Evolutionary conservation across 2,888 invertebrate genomes (phyloP).

Genomic region (Notodonta ziczac): DNA sequence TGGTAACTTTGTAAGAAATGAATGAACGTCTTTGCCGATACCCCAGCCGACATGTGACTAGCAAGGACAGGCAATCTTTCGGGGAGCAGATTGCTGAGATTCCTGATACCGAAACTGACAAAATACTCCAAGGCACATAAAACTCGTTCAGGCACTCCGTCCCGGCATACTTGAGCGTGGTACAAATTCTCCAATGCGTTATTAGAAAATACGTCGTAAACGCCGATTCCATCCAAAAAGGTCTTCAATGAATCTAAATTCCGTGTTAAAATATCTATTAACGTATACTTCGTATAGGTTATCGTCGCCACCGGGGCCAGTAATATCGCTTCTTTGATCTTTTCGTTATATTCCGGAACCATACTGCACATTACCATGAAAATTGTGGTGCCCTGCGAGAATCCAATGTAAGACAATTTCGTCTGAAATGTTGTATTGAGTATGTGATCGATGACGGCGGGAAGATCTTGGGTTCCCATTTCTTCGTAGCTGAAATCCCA

Average conservation of each 20-base stretch:
- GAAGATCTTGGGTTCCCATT: conserved; percentile 70
- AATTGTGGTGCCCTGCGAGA: conserved; percentile 73
- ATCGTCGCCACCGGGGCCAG: conserved; percentile 72
- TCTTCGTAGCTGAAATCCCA: conserved; percentile 76
- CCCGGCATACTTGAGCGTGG: conserved; percentile 59
- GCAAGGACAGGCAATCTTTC: conserved; percentile 62
- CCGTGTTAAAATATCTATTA: conserved; percentile 53
- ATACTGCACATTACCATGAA: conserved; percentile 70
- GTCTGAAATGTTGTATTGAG: conserved; percentile 46
- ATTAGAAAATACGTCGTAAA: conserved; percentile 62
- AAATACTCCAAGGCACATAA: conserved; percentile 64
- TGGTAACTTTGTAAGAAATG: conserved; percentile 69
- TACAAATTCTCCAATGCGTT: conserved; percentile 49
- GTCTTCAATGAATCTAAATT: conserved; percentile 46
- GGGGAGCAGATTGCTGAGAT: conserved; percentile 55
- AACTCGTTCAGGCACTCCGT: conserved; percentile 46
- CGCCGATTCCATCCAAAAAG: conserved; percentile 49
- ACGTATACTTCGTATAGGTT: conserved; percentile 54
- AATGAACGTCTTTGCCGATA: conserved; percentile 62
- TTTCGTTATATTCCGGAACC: conserved; percentile 66
- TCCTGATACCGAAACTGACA: conserved; percentile 59
- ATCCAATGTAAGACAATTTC: conserved; percentile 69
- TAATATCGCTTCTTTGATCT: conserved; percentile 66
- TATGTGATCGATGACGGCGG: conserved; percentile 68
- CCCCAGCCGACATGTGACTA: conserved; percentile 69